Evolutionary conservation across 2,113 vertebrate species (phyloP).

Genomic region (Neolamprologus caudopunctatus): DNA sequence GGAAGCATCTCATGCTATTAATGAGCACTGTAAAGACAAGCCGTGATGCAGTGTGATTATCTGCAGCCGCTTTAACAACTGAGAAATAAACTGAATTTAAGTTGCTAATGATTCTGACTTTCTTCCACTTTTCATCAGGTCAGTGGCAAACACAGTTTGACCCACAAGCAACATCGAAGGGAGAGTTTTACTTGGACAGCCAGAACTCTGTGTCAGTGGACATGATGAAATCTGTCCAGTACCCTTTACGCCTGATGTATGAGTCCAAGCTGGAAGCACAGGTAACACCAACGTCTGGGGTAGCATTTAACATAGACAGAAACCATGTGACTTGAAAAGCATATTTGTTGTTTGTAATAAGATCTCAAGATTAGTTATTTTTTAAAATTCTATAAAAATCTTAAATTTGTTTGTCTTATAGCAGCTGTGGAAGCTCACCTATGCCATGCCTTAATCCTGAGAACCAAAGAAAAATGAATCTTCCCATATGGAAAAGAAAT

Average conservation of each 20-base stretch:
- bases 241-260: slow-evolving; percentile 77
- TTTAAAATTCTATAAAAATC: rapidly evolving
- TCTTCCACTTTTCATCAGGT: slow-evolving; percentile 56
- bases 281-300: slow-evolving; percentile 50
- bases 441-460: neutral
- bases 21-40: neutral
- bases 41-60: neutral
- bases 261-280: slow-evolving; percentile 74
- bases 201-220: slow-evolving; percentile 73
- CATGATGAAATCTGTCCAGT: slow-evolving; percentile 82
- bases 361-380: neutral
- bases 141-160: slow-evolving; percentile 85
- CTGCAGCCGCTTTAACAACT: neutral
- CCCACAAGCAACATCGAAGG: slow-evolving; percentile 69
- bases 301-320: neutral
- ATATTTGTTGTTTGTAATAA: neutral
- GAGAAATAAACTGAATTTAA: neutral
- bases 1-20: neutral
- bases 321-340: neutral
- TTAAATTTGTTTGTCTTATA: neutral
- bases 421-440: neutral
- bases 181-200: slow-evolving; percentile 75
- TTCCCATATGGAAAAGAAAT: too few species aligned
- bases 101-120: neutral
- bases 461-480: neutral